Evolutionary conservation across 2,888 invertebrate species (phyloP).

Genomic region (Ctena decussata): DNA sequence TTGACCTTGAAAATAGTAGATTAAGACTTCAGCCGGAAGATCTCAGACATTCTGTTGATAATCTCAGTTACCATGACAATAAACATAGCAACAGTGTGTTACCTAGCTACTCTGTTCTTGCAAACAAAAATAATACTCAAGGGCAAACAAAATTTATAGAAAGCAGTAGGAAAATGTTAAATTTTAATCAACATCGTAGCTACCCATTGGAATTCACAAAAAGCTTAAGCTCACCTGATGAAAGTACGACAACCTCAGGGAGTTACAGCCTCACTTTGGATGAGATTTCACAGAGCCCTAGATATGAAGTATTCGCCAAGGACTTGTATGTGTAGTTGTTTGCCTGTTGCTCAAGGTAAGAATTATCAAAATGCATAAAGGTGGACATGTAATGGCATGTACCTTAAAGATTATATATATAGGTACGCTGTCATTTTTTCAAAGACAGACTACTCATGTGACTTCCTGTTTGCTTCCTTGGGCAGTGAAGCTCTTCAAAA

Average conservation of each 20-base stretch:
- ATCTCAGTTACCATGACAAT: slow-evolving; percentile 1
- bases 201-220: background rate
- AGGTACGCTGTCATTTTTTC: no score
- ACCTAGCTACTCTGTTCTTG: background rate
- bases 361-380: no score
- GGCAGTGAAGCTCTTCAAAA: no score
- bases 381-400: no score
- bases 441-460: no score
- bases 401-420: no score
- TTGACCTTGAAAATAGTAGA: background rate
- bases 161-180: background rate
- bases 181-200: background rate
- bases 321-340: background rate
- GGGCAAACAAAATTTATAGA: background rate
- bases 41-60: slow-evolving; percentile 1
- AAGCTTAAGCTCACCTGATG: background rate
- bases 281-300: background rate
- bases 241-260: slow-evolving; percentile 8
- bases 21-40: background rate
- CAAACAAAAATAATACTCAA: background rate
- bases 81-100: background rate
- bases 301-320: slow-evolving; percentile 2
- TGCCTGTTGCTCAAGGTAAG: background rate
- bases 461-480: no score
- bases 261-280: slow-evolving; percentile 1